Base-by-base conservation (phyloP, 2,888 invertebrate genomes). In the Cantharis nigra region DNA sequence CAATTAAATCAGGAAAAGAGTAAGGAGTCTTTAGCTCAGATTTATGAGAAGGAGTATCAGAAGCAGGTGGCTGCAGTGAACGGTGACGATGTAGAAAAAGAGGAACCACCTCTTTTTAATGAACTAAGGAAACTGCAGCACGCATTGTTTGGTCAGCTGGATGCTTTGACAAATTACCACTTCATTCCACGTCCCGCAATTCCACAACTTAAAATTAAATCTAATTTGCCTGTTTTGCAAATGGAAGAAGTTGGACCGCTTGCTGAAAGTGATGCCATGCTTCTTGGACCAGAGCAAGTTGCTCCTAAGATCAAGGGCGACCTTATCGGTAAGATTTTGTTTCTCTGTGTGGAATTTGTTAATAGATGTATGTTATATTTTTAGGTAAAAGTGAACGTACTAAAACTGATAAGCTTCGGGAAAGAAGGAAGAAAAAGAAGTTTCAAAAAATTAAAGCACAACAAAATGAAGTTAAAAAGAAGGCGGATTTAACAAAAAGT, bases 191-290 rank as follows among this genome's bases (percentile, higher is more conserved):
- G 94, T 90, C 92, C 93, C 76, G 93, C 94, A 0, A 92, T 93
- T 77, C 95, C 97, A 0, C 98, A 99, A 84, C 90, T 98, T 2
- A 96, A 95, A 89, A 94, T 99, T 78, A 91, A 99, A 5, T 95
- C 93, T 77, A 98, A 99, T 86, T 91, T 96, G 79, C 96, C 98
- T 1, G 96, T 98, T 0, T 93, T 99, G 71, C 92, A 91, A 30
- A 95, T 98, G 93, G 99, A 99, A 88, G 99, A 99, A 89, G 97
- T 98, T 9, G 97, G 97, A 0, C 98, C 98, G 0, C 91, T 96
- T 7, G 93, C 94, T n/a, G 92, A 94, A 0, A 97, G 95, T 85
- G 95, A 97, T 88, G 96, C 95, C 3, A 91, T 94, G 1, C 88
- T 97, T 62, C 89, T 98, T 80, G 98, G 98, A 16, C 98, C 99